Evolutionary conservation across 2,113 vertebrate genomes (phyloP).

Genomic region (Origma solitaria): DNA sequence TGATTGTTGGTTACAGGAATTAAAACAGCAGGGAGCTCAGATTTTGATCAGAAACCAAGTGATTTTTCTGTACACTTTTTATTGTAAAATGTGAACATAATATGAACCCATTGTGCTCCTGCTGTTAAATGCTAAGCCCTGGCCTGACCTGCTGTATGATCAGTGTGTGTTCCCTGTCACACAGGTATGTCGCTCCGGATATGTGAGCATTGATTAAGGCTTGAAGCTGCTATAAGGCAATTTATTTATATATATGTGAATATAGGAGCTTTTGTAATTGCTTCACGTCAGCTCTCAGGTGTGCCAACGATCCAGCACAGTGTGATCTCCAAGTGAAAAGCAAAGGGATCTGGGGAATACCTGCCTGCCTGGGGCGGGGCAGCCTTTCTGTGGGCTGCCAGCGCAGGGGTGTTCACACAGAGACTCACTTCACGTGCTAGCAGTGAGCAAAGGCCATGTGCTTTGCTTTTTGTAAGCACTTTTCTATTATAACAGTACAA

Average conservation of each 20-base stretch:
- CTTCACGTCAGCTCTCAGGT: neutral
- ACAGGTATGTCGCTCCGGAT: neutral
- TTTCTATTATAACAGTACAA: neutral
- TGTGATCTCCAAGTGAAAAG: neutral
- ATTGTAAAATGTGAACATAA: constrained; percentile 18
- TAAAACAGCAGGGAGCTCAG: constrained; percentile 44
- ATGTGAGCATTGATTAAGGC: neutral
- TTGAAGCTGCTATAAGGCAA: neutral
- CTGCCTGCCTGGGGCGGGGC: neutral
- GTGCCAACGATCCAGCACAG: neutral
- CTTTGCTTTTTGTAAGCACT: neutral
- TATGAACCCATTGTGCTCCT: neutral
- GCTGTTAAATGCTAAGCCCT: neutral
- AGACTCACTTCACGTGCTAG: neutral
- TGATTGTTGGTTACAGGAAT: constrained; percentile 50
- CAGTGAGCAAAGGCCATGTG: neutral
- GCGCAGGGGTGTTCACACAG: neutral
- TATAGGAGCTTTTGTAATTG: neutral
- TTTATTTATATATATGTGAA: neutral
- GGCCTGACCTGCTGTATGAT: neutral
- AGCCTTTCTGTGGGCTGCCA: neutral
- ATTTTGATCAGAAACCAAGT: constrained; percentile 49
- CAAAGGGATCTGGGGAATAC: neutral
- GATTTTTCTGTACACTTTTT: constrained; percentile 19
- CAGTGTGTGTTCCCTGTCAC: neutral